A percentile compares a stretch with the other conserved stretches of the same genome.
Conservation (phyloP, 2,888 invertebrate genomes). For the Blastobasis lacticolella region DNA sequence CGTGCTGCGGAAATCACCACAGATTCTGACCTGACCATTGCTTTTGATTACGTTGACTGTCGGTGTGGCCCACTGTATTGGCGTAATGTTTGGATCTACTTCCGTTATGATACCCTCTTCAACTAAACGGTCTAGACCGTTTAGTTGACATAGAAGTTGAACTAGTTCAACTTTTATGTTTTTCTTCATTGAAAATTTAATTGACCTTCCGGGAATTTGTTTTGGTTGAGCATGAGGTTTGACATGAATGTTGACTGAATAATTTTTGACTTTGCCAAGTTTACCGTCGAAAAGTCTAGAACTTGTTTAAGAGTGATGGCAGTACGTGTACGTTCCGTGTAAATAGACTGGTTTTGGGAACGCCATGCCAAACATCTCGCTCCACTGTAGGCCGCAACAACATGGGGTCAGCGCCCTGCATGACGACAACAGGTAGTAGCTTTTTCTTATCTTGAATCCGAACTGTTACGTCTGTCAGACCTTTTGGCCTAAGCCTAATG, state of each 20-base stretch:
- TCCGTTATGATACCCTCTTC: too few relatives aligned
- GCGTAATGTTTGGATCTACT: too few relatives aligned
- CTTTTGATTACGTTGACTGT: too few relatives aligned
- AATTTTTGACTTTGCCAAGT: not conserved
- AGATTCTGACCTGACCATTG: too few relatives aligned
- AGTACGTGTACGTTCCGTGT: not conserved
- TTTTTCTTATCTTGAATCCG: too few relatives aligned
- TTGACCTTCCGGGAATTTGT: not conserved
- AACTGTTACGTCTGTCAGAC: too few relatives aligned
- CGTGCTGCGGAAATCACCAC: too few relatives aligned
- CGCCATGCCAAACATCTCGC: not conserved
- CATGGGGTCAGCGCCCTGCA: not conserved
- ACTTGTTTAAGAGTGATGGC: not conserved
- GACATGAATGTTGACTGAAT: not conserved
- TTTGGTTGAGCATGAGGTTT: not conserved
- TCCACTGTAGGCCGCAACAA: not conserved
- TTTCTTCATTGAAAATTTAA: not conserved
- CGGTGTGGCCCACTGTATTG: too few relatives aligned
- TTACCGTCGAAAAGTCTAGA: not conserved
- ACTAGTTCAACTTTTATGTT: not conserved
- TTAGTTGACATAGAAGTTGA: not conserved
- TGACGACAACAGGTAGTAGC: not conserved
- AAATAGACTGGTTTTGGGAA: not conserved
- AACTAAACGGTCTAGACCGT: too few relatives aligned
- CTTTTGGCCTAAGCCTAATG: not conserved